Conservation (phyloP, 2,113 vertebrate genomes). For the Nyctereutes procyonoides region DNA sequence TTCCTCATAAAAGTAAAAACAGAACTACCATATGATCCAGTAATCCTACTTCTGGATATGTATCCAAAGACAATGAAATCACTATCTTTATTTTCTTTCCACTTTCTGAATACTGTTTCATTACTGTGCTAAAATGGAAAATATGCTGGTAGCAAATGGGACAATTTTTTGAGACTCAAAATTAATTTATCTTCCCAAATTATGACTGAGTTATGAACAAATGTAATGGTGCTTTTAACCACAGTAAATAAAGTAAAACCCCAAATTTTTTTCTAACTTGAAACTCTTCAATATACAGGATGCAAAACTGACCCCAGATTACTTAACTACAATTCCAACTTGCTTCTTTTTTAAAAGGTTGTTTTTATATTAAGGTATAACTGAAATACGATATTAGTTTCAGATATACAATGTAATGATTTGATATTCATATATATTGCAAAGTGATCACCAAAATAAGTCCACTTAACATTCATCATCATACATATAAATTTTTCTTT, state of each 20-base stretch:
- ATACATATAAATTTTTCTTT: background rate
- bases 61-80: background rate
- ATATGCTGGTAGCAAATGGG: background rate
- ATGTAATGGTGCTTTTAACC: background rate
- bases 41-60: background rate
- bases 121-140: background rate
- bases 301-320: background rate
- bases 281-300: background rate
- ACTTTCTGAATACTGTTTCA: background rate
- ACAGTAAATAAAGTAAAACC: background rate
- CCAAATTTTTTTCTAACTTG: background rate
- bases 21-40: background rate
- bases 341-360: background rate
- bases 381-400: background rate
- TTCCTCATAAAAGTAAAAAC: background rate
- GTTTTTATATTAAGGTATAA: background rate
- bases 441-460: background rate
- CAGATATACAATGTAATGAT: background rate
- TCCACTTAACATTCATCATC: background rate
- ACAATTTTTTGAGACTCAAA: background rate
- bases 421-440: background rate
- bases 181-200: background rate
- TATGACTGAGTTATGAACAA: background rate
- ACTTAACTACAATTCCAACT: background rate
- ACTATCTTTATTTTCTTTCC: background rate